Base-by-base conservation (phyloP, 1,140 invertebrate genomes). In the fruit fly (Drosophila melanogaster) region DNA sequence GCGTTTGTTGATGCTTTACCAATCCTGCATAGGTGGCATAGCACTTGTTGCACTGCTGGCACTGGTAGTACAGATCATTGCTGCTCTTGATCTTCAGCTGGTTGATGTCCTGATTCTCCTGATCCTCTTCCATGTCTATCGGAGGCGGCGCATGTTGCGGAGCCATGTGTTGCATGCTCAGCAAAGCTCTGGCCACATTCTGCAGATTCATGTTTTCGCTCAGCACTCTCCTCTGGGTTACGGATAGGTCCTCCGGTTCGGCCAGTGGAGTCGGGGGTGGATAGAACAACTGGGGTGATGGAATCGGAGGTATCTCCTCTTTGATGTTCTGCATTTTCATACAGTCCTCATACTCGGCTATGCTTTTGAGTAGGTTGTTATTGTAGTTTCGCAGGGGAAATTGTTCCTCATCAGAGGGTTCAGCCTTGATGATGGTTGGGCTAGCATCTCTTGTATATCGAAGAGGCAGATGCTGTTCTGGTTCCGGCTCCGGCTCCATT, bases 1-100 rank as follows among this genome's bases (percentile, higher is more conserved):
- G 98, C 90, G 98, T 98, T 90, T 99, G 98, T 77, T 97, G 96
- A 91, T 99, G 98, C 93, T 99, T 99, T 0, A 97, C 96, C 0
- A 99, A 93, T 0, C 98, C 98, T 12, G 97, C 98, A 81, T 97
- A 97, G 0, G 98, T 99, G 0, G 98, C 98, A 93, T 99, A 99
- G 15, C 96, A 98, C 93, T 99, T 99, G 38, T 96, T 96, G 92
- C 98, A 99, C 70, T 90, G 90, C 64, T 90, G 89, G 44, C 91
- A 92, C 59, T 92, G 91, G 62, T 92, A 92, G 61, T 92, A 92
- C 14, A 90, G 72, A 75, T 92, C 91, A 44, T 92, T 87, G 77
- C 72, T 87, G 59, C 75, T 84, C 62, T 91, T 92, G 57, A 90
- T 79, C 62, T 92, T 92, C 17, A 86, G 54, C 26, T 64, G 71